Base-by-base conservation (phyloP, 2,797 vertebrate genomes). In the Heteromormyrus szaboi region DNA sequence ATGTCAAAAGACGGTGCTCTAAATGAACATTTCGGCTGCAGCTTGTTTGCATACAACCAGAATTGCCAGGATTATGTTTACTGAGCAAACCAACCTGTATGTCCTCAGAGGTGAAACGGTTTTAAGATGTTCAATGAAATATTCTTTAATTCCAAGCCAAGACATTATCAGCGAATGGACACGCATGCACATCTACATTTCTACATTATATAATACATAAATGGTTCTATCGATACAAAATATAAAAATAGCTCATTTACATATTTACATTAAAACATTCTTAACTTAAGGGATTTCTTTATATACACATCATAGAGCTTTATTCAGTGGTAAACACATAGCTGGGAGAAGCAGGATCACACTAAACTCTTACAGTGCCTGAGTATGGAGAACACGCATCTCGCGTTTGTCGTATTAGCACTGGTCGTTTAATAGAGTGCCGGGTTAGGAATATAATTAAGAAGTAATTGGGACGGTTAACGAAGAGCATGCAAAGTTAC, bases 231-330 rank as follows among this genome's bases (percentile, higher is more conserved):
- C 96, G 96, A 97, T 98, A 99, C 97, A 98, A 99, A 99, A 99
- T 99, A 99, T 97, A 99, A 98, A 99, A 99, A 99, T 99, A 99
- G 96, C 96, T 98, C 97, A 98, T 98, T 99, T 98, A 98, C 97
- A 99, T 98, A 99, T 99, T 96, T 98, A 98, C 98, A 99, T 95
- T 94, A 92, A 93, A 94, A 95, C 92, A 95, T 97, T 96, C 95
- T 98, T 99, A 99, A 99, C 95, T 99, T 99, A 99, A 93, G 94
- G 94, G 97, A 95, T 96, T 96, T 93, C 94, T 94, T 93, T 95
- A 96, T 96, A 92, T 96, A 96, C 96, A 96, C 59, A 90, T 91
- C 91, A 91, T 91, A 95, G 93, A 90, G 92, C 90, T 92, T 89
- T 92, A 93, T 92, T 92, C 92, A 95, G 92, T 90, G 92, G 92